Evolutionary conservation across 2,888 invertebrate genomes (phyloP).

Genomic region (Agrochola lota): DNA sequence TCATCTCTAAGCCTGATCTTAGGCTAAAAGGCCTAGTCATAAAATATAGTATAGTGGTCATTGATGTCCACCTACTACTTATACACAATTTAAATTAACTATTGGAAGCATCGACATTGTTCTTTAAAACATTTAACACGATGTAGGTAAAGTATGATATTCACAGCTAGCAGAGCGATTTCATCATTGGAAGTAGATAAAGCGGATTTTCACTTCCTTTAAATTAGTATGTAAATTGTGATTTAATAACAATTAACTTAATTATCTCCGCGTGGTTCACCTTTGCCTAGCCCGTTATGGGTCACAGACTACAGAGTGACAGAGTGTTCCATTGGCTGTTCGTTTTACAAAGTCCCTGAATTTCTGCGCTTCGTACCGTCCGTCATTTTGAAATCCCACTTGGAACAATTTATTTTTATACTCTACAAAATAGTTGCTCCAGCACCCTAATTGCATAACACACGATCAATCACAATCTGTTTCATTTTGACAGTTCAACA

Average conservation of each 20-base stretch:
- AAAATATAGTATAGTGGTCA: neutral
- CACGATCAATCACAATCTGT: no score
- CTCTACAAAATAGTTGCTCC: neutral
- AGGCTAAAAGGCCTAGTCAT: neutral
- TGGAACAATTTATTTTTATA: neutral
- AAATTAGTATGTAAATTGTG: constrained; percentile 32
- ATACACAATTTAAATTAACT: neutral
- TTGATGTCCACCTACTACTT: neutral
- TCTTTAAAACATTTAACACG: neutral
- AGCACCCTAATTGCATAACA: no score
- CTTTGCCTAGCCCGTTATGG: neutral
- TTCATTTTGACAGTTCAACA: no score
- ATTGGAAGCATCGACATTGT: neutral
- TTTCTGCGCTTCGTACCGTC: neutral
- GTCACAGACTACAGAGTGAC: no score
- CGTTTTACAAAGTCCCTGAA: neutral
- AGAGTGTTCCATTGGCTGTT: neutral
- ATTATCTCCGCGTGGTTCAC: no score
- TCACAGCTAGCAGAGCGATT: constrained; percentile 27
- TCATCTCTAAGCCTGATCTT: no score
- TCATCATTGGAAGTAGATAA: constrained; percentile 24
- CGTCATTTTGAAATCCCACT: neutral
- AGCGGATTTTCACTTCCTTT: constrained; percentile 39
- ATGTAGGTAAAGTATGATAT: neutral
- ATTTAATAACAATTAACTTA: neutral